Evolutionary conservation across 1,140 invertebrate genomes (phyloP).

Genomic region (Trachymyrmex cornetzi): DNA sequence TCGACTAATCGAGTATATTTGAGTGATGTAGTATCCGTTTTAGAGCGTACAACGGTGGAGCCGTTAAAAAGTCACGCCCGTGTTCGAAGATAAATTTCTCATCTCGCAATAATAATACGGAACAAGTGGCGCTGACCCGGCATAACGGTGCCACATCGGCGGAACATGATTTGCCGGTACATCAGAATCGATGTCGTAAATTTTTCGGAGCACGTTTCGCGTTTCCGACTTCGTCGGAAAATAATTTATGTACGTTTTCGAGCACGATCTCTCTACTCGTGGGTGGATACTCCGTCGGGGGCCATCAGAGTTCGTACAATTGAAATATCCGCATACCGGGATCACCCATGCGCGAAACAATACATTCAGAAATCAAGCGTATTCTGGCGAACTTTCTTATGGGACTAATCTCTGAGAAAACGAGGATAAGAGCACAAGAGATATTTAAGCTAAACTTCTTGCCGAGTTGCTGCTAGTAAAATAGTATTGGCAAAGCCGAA

Average conservation of each 20-base stretch:
- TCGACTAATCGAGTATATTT: slow-evolving; percentile 48
- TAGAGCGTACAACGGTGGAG: slow-evolving; percentile 30
- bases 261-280: slow-evolving; percentile 53
- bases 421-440: background rate
- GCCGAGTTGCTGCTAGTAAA: background rate
- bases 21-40: slow-evolving; percentile 38
- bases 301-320: slow-evolving; percentile 56
- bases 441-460: slow-evolving; percentile 1
- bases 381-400: slow-evolving; percentile 12
- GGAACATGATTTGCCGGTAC: slow-evolving; percentile 68
- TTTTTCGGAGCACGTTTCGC: slow-evolving; percentile 62
- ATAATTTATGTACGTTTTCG: slow-evolving; percentile 71
- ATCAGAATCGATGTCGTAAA: slow-evolving; percentile 71
- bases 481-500: background rate
- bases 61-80: slow-evolving; percentile 58
- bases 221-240: slow-evolving; percentile 63
- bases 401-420: background rate
- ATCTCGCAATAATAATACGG: slow-evolving; percentile 66
- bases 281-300: slow-evolving; percentile 55
- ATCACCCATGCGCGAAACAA: slow-evolving; percentile 48
- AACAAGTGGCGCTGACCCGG: slow-evolving; percentile 47
- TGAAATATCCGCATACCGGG: slow-evolving; percentile 55
- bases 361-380: slow-evolving; percentile 31
- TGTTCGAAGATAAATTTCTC: slow-evolving; percentile 58
- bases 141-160: slow-evolving; percentile 66